Percentiles rank a stretch among this genome's conserved stretches.
phyloP scores from a whole-genome alignment of 2,888 invertebrate genomes.

The Amiota mariae region DNA sequence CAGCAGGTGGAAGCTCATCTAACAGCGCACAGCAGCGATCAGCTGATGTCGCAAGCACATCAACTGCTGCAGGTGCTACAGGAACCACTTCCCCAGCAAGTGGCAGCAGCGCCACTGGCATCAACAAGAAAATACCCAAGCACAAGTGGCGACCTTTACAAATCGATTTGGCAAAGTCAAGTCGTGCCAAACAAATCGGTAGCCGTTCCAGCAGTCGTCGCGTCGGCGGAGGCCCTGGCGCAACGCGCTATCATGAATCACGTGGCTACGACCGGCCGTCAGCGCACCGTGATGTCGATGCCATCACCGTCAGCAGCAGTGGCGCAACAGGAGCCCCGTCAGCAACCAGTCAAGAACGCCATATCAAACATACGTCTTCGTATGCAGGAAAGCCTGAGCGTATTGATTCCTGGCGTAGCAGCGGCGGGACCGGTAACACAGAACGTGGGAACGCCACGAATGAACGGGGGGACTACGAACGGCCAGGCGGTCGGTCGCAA shows the following conservation, averaged over 20 bases:
- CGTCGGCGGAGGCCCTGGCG: slow-evolving; percentile 59
- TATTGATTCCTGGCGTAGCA: slow-evolving; percentile 72
- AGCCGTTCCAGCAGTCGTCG: slow-evolving; percentile 76
- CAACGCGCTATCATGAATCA: slow-evolving; percentile 59
- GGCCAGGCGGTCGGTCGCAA: slow-evolving; percentile 59
- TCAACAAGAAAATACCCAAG: slow-evolving; percentile 73
- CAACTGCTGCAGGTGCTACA: slow-evolving; percentile 50
- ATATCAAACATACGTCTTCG: slow-evolving; percentile 39
- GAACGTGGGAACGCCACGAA: slow-evolving; percentile 34
- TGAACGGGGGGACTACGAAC: slow-evolving; percentile 52
- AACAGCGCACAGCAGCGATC: slow-evolving; percentile 52
- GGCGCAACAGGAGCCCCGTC: slow-evolving; percentile 37
- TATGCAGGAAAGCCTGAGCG: slow-evolving; percentile 63
- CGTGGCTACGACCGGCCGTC: slow-evolving; percentile 10
- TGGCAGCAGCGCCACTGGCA: slow-evolving; percentile 51
- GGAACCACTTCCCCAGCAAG: slow-evolving; percentile 46
- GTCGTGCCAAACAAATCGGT: slow-evolving; percentile 77
- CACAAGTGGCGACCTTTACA: slow-evolving; percentile 95
- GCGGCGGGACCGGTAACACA: slow-evolving; percentile 62
- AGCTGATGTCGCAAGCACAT: slow-evolving; percentile 46
- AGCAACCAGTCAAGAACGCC: slow-evolving; percentile 45
- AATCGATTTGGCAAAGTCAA: slow-evolving; percentile 84
- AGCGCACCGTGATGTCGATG: slow-evolving; percentile 7
- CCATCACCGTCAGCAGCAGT: slow-evolving; percentile 30
- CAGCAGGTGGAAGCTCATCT: slow-evolving; percentile 14